Percentiles rank a stretch among this genome's conserved stretches.
Evolutionary conservation across 1,140 invertebrate species (phyloP).

Genomic region (Mactra quadrangularis): DNA sequence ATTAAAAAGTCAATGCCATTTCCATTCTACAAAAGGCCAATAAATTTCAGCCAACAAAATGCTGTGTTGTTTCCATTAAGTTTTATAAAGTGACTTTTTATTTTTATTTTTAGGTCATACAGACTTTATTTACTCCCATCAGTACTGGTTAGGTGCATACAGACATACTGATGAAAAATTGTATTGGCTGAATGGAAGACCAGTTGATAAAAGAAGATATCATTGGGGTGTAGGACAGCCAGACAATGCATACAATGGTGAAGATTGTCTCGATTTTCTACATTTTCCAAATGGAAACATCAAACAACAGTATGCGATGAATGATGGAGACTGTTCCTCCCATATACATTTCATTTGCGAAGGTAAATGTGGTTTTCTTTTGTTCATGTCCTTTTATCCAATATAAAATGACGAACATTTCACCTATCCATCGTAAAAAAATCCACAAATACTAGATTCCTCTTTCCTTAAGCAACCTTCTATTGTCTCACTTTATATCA

Average conservation of each 20-base stretch:
- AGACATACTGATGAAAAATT: background rate
- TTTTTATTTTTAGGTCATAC: too few species aligned
- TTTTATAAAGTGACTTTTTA: too few species aligned
- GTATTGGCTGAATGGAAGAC: constrained; percentile 10
- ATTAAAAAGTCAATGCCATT: too few species aligned
- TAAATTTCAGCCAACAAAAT: too few species aligned
- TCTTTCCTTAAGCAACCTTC: too few species aligned
- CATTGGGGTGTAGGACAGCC: background rate
- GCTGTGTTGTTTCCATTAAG: too few species aligned
- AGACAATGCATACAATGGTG: background rate
- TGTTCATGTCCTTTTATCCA: background rate
- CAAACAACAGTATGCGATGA: background rate
- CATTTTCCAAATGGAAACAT: background rate
- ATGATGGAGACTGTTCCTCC: background rate
- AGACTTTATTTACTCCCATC: background rate
- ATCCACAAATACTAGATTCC: too few species aligned
- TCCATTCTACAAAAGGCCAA: too few species aligned
- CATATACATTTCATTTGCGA: constrained; percentile 2
- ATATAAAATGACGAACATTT: too few species aligned
- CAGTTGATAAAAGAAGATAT: background rate
- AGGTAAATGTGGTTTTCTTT: background rate
- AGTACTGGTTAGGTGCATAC: background rate
- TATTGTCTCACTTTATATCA: too few species aligned
- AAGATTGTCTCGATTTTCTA: background rate
- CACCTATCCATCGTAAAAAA: too few species aligned